These are phyloP conservation scores for Limnephilus marmoratus DNA, from an alignment of 2,888 invertebrate species.

Conservation along the genomic window DNA sequence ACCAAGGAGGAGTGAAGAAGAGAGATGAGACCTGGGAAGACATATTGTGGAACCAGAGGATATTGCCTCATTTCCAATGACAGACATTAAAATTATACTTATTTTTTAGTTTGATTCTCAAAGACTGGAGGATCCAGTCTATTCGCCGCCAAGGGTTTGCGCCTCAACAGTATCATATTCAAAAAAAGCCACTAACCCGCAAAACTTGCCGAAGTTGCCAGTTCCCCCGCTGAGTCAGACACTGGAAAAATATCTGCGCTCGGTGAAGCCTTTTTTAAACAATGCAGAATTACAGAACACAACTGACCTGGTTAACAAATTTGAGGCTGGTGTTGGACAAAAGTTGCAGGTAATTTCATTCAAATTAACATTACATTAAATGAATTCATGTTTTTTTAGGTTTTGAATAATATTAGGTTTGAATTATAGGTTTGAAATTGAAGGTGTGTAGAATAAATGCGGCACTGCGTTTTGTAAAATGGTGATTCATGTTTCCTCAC, in stretches of 20 bases:
- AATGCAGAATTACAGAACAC: slow-evolving; percentile 85
- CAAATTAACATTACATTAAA: too few species aligned
- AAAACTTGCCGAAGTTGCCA: slow-evolving; percentile 84
- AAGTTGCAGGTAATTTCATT: slow-evolving; percentile 78
- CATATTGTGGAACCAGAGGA: too few species aligned
- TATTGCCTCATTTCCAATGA: too few species aligned
- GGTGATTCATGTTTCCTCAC: too few species aligned
- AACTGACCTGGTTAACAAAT: slow-evolving; percentile 81
- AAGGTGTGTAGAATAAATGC: too few species aligned
- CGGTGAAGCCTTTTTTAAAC: slow-evolving; percentile 87
- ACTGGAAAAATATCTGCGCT: slow-evolving; percentile 83
- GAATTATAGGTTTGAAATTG: too few species aligned
- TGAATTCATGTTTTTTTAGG: too few species aligned
- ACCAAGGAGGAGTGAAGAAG: too few species aligned
- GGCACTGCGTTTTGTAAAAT: too few species aligned
- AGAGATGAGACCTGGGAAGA: too few species aligned
- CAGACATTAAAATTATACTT: neutral
- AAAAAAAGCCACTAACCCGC: slow-evolving; percentile 67
- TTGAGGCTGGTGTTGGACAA: slow-evolving; percentile 81
- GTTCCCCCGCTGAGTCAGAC: slow-evolving; percentile 90
- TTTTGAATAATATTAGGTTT: too few species aligned
- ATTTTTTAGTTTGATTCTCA: slow-evolving; percentile 63
- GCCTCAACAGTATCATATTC: slow-evolving; percentile 49
- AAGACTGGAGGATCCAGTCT: slow-evolving; percentile 48
- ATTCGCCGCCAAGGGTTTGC: slow-evolving; percentile 40